phyloP scores from a whole-genome alignment of 2,888 invertebrate genomes.

The Pardosa pseudoannulata region DNA sequence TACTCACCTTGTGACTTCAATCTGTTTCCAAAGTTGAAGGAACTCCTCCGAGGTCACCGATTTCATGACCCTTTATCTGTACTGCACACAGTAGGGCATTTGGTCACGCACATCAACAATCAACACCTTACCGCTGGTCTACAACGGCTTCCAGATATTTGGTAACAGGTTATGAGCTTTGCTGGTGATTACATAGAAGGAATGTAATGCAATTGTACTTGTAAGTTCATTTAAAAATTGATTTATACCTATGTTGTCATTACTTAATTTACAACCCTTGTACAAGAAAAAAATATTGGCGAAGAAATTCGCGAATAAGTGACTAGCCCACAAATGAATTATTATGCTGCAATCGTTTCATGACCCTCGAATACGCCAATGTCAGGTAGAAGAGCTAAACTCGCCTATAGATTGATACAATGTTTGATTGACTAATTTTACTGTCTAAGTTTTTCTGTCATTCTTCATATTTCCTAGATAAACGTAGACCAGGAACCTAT shows the following conservation, averaged over 20 bases:
- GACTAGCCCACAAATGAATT: too few species aligned
- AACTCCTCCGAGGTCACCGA: constrained; percentile 13
- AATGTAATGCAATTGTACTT: constrained; percentile 7
- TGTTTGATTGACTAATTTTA: too few species aligned
- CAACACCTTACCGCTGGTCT: constrained; percentile 18
- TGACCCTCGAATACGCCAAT: too few species aligned
- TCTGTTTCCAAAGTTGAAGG: constrained; percentile 20
- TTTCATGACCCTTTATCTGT: constrained; percentile 16
- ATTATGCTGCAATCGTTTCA: too few species aligned
- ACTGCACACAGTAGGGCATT: background rate
- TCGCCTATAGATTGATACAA: too few species aligned
- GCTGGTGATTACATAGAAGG: constrained; percentile 1
- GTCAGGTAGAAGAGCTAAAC: too few species aligned
- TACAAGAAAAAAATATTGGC: too few species aligned
- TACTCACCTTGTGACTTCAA: constrained; percentile 3
- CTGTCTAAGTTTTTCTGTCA: too few species aligned
- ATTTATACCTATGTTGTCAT: background rate
- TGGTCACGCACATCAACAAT: constrained; percentile 35
- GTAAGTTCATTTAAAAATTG: background rate
- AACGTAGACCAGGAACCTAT: too few species aligned
- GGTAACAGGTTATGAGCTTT: constrained; percentile 10
- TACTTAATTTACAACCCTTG: too few species aligned
- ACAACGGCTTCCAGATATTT: constrained; percentile 1
- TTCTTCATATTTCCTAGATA: too few species aligned
- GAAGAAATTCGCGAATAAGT: too few species aligned